Percentiles rank a stretch among this genome's conserved stretches.
Evolutionary conservation across 2,888 invertebrate genomes (phyloP).

Genomic region (Sarcophaga rosellei): DNA sequence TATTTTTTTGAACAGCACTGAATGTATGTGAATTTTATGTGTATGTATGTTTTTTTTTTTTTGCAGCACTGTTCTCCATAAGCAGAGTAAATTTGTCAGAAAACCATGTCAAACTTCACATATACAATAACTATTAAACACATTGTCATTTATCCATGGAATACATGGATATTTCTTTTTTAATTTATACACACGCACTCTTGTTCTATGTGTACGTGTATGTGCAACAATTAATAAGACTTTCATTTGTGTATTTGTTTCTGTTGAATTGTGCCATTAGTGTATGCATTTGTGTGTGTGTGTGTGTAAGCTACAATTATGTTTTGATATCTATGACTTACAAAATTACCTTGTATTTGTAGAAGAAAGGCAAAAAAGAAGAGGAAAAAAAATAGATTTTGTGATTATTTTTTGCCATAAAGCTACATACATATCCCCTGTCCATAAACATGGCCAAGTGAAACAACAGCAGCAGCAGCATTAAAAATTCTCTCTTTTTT

Average conservation of each 20-base stretch:
- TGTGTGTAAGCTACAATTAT: neutral
- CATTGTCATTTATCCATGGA: neutral
- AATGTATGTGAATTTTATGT: no score
- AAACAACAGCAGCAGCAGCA: neutral
- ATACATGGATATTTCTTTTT: neutral
- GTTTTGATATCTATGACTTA: slow-evolving; percentile 1
- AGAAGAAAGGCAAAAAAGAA: neutral
- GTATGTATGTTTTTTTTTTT: no score
- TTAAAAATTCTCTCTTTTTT: neutral
- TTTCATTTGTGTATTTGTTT: neutral
- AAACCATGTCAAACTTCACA: no score
- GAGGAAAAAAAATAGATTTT: neutral
- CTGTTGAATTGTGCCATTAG: slow-evolving; percentile 26
- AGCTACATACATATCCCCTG: slow-evolving; percentile 32
- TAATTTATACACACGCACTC: neutral
- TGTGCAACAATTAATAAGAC: neutral
- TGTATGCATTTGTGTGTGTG: slow-evolving; percentile 31
- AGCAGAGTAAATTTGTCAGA: no score
- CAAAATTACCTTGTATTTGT: neutral
- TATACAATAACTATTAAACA: neutral
- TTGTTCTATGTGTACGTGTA: neutral
- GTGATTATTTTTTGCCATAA: slow-evolving; percentile 46
- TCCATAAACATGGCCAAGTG: slow-evolving; percentile 36
- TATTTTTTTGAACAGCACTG: no score
- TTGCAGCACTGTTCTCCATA: no score